Evolutionary conservation across 2,797 vertebrate species (phyloP).

Genomic region (Dipus sagitta): DNA sequence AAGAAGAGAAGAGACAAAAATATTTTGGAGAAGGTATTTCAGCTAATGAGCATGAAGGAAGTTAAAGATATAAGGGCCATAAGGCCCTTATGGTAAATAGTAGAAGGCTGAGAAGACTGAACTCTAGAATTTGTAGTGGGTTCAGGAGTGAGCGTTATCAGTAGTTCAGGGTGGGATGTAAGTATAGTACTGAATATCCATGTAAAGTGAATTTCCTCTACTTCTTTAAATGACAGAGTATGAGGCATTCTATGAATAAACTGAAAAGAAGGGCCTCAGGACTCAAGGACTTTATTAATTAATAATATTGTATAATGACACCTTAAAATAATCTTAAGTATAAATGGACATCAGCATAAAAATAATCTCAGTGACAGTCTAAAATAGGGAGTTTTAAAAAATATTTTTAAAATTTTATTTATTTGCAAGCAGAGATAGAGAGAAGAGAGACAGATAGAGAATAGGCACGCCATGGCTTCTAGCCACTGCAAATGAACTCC

Average conservation of each 20-base stretch:
- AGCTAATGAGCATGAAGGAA: background rate
- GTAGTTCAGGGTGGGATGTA: background rate
- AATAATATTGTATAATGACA: background rate
- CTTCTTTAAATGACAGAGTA: background rate
- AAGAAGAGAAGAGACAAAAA: background rate
- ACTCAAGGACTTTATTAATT: background rate
- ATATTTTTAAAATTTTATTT: no score
- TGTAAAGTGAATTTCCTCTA: background rate
- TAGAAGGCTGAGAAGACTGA: background rate
- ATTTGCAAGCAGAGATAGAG: no score
- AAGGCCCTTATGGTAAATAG: background rate
- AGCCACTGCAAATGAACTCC: no score
- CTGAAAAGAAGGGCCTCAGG: background rate
- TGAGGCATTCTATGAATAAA: background rate
- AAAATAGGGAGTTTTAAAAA: background rate
- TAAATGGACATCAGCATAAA: background rate
- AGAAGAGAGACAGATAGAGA: no score
- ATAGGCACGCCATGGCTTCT: no score
- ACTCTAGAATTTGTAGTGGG: background rate
- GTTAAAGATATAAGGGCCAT: background rate
- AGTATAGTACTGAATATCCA: background rate
- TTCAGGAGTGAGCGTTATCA: background rate
- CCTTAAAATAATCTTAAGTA: background rate
- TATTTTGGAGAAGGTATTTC: constrained; percentile 35
- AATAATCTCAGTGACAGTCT: background rate